These are phyloP conservation scores for Zeuzera pyrina DNA, from an alignment of 2,888 invertebrate species.

Conservation along the genomic window DNA sequence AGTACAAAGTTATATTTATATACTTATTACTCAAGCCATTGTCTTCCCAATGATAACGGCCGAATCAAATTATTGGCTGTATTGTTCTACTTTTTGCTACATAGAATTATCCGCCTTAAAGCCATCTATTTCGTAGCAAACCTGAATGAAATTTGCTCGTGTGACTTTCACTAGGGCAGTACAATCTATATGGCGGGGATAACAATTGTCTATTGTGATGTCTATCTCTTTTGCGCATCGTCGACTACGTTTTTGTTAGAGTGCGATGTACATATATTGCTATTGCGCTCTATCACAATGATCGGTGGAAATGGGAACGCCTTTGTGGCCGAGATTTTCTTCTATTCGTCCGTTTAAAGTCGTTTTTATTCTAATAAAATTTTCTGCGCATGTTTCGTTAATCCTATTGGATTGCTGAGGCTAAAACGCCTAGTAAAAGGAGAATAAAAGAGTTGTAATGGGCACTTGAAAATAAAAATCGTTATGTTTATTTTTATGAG, in stretches of 20 bases:
- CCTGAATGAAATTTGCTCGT: conserved; percentile 29
- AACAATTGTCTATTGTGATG: conserved; percentile 72
- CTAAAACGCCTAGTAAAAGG: neutral
- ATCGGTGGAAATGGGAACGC: conserved; percentile 39
- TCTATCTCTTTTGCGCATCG: conserved; percentile 62
- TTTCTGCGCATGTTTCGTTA: conserved; percentile 41
- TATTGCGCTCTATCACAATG: conserved; percentile 47
- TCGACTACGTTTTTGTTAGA: conserved; percentile 46
- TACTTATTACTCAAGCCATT: conserved; percentile 41
- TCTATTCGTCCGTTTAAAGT: conserved; percentile 10
- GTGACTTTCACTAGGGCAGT: conserved; percentile 39
- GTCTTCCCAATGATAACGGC: conserved; percentile 61
- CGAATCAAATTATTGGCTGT: conserved; percentile 66
- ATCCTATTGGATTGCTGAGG: neutral
- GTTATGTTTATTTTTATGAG: conserved; percentile 14
- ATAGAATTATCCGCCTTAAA: conserved; percentile 7
- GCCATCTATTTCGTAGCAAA: conserved; percentile 5
- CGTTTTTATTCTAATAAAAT: conserved; percentile 4
- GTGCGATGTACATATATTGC: conserved; percentile 25
- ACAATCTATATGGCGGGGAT: conserved; percentile 49
- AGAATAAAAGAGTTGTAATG: neutral
- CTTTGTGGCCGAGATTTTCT: conserved; percentile 18
- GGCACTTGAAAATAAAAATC: conserved; percentile 4
- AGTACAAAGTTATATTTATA: conserved; percentile 33
- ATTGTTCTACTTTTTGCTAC: conserved; percentile 11